These are phyloP conservation scores for Sigmodon hispidus DNA, from an alignment of 2,113 vertebrate species.

Conservation along the genomic window DNA sequence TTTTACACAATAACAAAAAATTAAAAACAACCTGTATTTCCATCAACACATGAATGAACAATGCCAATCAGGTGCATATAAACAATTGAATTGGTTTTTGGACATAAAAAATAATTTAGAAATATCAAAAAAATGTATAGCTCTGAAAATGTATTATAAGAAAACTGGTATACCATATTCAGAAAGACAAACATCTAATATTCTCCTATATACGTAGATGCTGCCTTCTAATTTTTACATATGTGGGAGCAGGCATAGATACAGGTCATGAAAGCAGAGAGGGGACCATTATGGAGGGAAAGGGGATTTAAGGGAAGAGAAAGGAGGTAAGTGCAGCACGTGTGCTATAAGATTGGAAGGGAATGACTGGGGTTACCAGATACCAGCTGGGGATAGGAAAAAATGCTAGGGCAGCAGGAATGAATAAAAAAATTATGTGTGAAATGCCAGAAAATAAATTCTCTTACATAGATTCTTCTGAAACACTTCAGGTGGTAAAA, in stretches of 20 bases:
- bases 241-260: background rate
- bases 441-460: background rate
- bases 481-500: slow-evolving; percentile 49
- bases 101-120: background rate
- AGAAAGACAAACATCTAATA: background rate
- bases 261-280: background rate
- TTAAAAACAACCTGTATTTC: background rate
- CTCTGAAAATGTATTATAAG: background rate
- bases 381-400: background rate
- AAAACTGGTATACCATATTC: background rate
- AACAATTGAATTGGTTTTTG: background rate
- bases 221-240: background rate
- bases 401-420: background rate
- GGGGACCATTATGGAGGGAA: background rate
- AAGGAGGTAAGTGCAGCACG: background rate
- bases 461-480: background rate
- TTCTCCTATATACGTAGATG: background rate
- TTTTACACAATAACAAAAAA: background rate
- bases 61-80: background rate
- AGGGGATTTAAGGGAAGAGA: too few relatives aligned
- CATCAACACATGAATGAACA: background rate
- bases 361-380: too few relatives aligned
- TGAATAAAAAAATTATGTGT: background rate
- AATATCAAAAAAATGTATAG: background rate
- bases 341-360: background rate